Evolutionary conservation across 2,888 invertebrate genomes (phyloP), one percentile per base, ranked within the genome.

Genomic region (Pandemis corylana): DNA sequence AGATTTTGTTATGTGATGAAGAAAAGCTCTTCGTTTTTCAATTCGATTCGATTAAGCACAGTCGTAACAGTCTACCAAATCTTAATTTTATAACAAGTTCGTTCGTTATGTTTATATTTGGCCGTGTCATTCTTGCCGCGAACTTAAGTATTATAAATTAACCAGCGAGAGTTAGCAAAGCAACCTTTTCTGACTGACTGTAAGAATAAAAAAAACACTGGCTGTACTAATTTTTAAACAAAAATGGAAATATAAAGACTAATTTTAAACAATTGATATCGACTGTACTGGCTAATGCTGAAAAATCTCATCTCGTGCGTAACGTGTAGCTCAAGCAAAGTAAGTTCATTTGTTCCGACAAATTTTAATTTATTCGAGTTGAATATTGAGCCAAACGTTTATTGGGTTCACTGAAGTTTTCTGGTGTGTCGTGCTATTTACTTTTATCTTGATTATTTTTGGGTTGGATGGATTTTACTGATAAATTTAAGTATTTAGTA

Each of bases 391-490:
- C 7, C 13, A 28, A n/a, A 41, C 63, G 65, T 49, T 65, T 28
- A 61, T 36, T 62, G 62, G 62, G 41, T 62, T 62, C 62, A 41
- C n/a, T 36, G 15, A 41, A 68, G n/a, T 61, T 68, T 59, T 56
- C 0, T 68, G 68, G 68, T 61, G 59, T 68, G 28, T 44, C 36
- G 61, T n/a, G 65, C 36, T 71, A 44, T 44, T 62, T 42, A 49
- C 20, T 59, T 15, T 6, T 61, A 41, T 61, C 28, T 59, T 64
- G 56, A 41, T n/a, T 53, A 6, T 56, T 15, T 46, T 44, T 68
- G 51, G 59, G 36, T 62, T 68, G 46, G 13, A 41, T 63, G 53
- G 44, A 56, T 63, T 72, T 69, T 64, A 49, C 44, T 7, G 36
- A 36, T 20, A 46, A 53, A 3, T 41, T 67, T 51, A 59, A 66